Percentiles rank a stretch among this genome's conserved stretches.
phyloP scores from a whole-genome alignment of 2,888 invertebrate species.

The Mechanitis mazaeus region DNA sequence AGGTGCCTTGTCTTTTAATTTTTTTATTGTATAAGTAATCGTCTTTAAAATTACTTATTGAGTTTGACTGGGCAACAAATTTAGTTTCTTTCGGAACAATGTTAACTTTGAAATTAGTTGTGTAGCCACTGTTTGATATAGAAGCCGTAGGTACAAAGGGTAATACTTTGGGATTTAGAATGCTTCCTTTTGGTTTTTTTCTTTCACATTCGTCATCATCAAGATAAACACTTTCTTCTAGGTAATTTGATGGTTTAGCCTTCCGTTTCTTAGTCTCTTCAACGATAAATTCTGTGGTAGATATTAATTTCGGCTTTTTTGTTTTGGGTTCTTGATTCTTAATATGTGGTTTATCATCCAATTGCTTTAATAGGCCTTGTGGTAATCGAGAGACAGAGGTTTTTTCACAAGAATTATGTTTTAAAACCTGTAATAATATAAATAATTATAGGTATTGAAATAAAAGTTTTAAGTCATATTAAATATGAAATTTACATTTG shows the following conservation, averaged over 20 bases:
- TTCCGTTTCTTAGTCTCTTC: constrained; percentile 47
- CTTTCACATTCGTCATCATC: constrained; percentile 38
- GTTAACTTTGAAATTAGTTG: constrained; percentile 62
- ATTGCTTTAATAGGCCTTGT: constrained; percentile 44
- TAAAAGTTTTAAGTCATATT: background rate
- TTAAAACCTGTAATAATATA: constrained; percentile 41
- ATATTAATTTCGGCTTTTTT: constrained; percentile 41
- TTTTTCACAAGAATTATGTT: constrained; percentile 48
- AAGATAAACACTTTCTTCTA: constrained; percentile 65
- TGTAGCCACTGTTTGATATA: constrained; percentile 59
- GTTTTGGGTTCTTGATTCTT: constrained; percentile 29
- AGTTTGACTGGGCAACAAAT: constrained; percentile 52
- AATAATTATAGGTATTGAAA: background rate
- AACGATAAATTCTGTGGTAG: constrained; percentile 58
- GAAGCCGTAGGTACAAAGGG: constrained; percentile 61
- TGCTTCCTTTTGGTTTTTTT: constrained; percentile 22
- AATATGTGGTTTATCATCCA: constrained; percentile 53
- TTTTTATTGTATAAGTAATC: constrained; percentile 50
- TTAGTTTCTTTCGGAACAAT: constrained; percentile 50
- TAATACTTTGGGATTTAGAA: constrained; percentile 38
- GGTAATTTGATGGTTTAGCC: constrained; percentile 61
- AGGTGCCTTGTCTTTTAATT: constrained; percentile 54
- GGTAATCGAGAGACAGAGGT: constrained; percentile 54
- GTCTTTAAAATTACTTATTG: constrained; percentile 51
- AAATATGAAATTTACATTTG: constrained; percentile 43